Conservation (phyloP, 2,113 vertebrate species). For the Heterotilapia buettikoferi region DNA sequence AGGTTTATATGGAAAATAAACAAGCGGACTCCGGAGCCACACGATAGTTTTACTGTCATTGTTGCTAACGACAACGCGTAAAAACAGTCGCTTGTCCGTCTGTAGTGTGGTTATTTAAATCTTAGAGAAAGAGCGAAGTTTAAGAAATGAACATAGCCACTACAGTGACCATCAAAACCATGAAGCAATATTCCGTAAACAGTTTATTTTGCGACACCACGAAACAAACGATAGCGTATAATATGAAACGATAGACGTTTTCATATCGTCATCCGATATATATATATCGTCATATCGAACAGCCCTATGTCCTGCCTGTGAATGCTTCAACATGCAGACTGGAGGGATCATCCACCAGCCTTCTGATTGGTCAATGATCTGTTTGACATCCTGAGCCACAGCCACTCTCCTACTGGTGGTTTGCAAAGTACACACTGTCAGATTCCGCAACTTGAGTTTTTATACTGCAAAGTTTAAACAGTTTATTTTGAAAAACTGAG, state of each 20-base stretch:
- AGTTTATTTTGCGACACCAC: background rate
- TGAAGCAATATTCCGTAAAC: background rate
- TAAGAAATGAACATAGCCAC: fast-evolving
- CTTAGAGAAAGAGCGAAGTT: background rate
- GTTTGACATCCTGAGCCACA: background rate
- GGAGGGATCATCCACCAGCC: background rate
- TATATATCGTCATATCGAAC: background rate
- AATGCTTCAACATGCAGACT: background rate
- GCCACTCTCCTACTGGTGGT: background rate
- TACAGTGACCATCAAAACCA: background rate
- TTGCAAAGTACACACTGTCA: background rate
- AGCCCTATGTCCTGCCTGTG: background rate
- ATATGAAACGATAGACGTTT: background rate
- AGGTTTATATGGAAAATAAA: background rate
- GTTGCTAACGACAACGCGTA: background rate
- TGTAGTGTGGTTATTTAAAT: background rate
- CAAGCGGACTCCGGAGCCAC: background rate
- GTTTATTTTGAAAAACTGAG: fast-evolving
- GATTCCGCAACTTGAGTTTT: fast-evolving
- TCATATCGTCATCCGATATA: background rate
- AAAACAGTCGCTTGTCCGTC: background rate
- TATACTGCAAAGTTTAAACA: background rate
- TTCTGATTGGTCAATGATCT: fast-evolving
- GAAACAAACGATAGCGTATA: background rate
- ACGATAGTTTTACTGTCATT: background rate